Evolutionary conservation across 2,113 vertebrate species (phyloP), one percentile per base, ranked within the genome.

Genomic region (Ciconia boyciana): DNA sequence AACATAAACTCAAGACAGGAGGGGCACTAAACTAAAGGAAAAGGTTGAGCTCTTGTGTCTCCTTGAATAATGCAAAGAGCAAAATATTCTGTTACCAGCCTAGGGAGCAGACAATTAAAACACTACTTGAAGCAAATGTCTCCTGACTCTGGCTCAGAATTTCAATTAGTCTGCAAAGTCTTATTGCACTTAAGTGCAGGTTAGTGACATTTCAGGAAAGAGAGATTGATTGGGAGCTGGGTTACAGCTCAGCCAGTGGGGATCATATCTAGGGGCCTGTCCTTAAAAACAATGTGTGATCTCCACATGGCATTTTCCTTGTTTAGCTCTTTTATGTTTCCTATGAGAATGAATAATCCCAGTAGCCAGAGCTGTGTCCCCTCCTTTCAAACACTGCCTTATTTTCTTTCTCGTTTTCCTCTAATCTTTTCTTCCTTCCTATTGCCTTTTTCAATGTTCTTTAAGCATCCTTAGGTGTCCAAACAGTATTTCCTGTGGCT

Each of bases 51-150:
- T 90, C 94, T 94, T 57, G 78, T 94, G 93, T 94, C 93, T 95
- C 89, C 97, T 94, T 97, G 95, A 97, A 95, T 94, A 97, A 96
- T 81, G 91, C 89, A 89, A 90, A 72, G 52, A 64, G 13, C 87
- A 94, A 97, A 97, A 96, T 96, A 96, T 80, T 93, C 97, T 96
- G 93, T 94, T 96, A 79, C 93, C 90, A 97, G 95, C 95, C 95
- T 97, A 92, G 97, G 96, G 97, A 97, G 87, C 60, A 97, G 95
- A 93, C 97, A 97, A 97, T 97, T 97, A 97, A 97, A 97, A 97
- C 94, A 77, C 95, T 78, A 94, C 97, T 97, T 96, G 97, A 97
- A 97, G 96, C 94, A 97, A 97, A 97, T 97, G 95, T 94, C 96
- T 97, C 93, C 90, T 88, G 94, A 96, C 93, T 96, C 62, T 89